Base-by-base conservation (phyloP, 2,797 vertebrate genomes). In the Oreortyx pictus region DNA sequence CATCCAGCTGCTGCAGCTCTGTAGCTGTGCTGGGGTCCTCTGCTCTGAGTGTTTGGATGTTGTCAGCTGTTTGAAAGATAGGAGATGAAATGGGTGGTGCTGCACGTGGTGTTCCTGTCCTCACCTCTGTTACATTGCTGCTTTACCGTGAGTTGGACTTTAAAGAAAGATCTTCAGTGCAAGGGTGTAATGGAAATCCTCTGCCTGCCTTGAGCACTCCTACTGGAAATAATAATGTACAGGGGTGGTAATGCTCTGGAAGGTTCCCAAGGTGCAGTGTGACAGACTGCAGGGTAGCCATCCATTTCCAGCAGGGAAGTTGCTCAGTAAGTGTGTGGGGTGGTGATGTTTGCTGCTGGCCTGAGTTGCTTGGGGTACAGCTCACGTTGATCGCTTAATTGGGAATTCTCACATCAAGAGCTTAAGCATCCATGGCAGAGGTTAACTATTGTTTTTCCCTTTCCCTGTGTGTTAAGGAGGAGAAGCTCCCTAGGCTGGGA, bases 201-300 rank as follows among this genome's bases (percentile, higher is more conserved):
- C 9, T 11, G 4, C 1, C 16, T 74, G 18, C 44, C n/a, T 52
- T 29, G 27, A 84, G 62, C 2, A 0, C 24, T 78, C 22, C 22
- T 19, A 8, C 31, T 12, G 4, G 17, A 12, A n/a, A 7, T 19
- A 46, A 24, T 0, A 0, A 41, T 14, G 39, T 27, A 41, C 52
- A 39, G 59, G 24, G 59, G 11, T 27, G 73, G 43, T 24, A 4
- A 8, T 33, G 12, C 11, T 64, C 23, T 9, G 33, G 70, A 35
- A n/a, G 4, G 6, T 54, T 5, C 22, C 25, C 31, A 1, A 0
- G 37, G n/a, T 35, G 22, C 25, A 6, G 1, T 1, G 0, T 19
- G 33, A 25, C 9, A 7, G 17, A 31, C 49, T 3, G 3, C 23
- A 15, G 77, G 1, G 4, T 11, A 19, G 9, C 20, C 4, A 0